Base-by-base conservation (phyloP, 2,888 invertebrate species). In the Eristalis intricaria region DNA sequence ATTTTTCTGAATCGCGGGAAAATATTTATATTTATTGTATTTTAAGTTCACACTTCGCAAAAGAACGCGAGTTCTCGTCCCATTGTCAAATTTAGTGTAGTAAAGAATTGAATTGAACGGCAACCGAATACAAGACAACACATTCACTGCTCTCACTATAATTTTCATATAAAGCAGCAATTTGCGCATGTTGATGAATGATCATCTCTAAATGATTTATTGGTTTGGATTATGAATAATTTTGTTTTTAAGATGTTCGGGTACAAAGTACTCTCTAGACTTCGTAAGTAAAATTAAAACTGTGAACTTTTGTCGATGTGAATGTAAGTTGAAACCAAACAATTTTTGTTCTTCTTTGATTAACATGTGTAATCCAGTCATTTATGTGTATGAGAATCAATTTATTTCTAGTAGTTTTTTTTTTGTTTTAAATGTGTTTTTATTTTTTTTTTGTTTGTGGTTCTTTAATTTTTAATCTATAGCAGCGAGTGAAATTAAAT, bases 341-440 rank as follows among this genome's bases (percentile, higher is more conserved):
- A 29, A 22, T 19, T 61, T 50, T n/a, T 71, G 65, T 84, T 84
- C 43, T 60, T 32, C 35, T 63, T 63, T 38, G 29, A 75, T 50
- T 50, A 80, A 50, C 69, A 82, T 74, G 82, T 82, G 85, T 82
- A 82, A 82, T 86, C 85, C 77, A 86, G 85, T 83, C 83, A 83
- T 87, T 79, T 84, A 83, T 69, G 60, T 80, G 65, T 81, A 76
- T 81, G 60, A 66, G 22, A 68, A 66, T 71, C 66, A 56, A 32
- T 77, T 75, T 75, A 32, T 73, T 60, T 73, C 43, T 65, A 65
- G 23, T 65, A 69, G 60, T 43, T 60, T 65, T 32, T 32, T 32
- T 32, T 32, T 32, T 29, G 4, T 29, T 29, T 78, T 63, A 65
- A 61, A 15, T 43, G 4, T 50, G 43, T 50, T 13, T 43, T 43